These are phyloP conservation scores for Hephaestus fuliginosus DNA, from an alignment of 2,797 vertebrate genomes.

Conservation along the genomic window DNA sequence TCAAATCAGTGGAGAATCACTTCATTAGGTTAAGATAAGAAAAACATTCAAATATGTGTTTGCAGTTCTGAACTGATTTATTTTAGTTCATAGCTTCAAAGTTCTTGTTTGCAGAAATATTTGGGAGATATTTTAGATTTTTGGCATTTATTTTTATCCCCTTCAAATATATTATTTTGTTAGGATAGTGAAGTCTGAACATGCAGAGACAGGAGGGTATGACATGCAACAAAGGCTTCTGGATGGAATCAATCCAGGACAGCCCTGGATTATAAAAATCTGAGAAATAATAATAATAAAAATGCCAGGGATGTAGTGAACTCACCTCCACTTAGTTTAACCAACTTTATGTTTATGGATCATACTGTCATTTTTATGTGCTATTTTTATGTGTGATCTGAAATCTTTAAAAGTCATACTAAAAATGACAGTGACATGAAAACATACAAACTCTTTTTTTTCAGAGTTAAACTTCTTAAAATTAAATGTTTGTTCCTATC, in stretches of 20 bases:
- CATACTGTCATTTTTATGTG: not conserved
- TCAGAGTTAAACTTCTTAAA: not conserved
- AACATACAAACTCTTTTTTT: not conserved
- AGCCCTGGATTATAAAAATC: no score
- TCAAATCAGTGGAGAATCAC: not conserved
- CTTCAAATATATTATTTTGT: no score
- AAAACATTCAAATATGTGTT: no score
- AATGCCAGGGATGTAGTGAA: not conserved
- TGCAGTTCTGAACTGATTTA: not conserved
- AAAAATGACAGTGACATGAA: not conserved
- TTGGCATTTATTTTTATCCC: no score
- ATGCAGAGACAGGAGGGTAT: no score
- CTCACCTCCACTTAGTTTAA: not conserved
- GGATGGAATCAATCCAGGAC: not conserved
- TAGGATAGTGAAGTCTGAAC: no score
- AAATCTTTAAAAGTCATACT: not conserved
- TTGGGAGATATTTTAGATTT: no score
- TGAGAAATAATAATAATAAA: not conserved
- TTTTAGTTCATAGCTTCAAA: not conserved
- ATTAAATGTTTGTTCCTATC: not conserved
- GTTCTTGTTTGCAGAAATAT: not conserved
- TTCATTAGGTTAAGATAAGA: no score
- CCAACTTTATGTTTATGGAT: not conserved
- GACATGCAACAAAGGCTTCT: no score
- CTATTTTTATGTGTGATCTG: no score